Base-by-base conservation (phyloP, 2,113 vertebrate genomes). In the Salvator merianae region DNA sequence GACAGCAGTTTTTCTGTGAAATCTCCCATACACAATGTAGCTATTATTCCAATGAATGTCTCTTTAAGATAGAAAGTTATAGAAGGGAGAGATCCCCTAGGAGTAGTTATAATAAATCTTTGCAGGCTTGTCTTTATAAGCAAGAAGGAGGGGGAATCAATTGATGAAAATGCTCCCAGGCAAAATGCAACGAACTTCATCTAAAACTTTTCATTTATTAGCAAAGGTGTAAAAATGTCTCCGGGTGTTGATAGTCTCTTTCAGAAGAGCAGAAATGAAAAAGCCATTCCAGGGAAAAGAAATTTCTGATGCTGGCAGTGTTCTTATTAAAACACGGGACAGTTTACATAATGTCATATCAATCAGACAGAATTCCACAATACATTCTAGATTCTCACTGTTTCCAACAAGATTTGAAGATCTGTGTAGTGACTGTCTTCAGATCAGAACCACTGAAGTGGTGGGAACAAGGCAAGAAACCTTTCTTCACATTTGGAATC, bases 41-140 rank as follows among this genome's bases (percentile, higher is more conserved):
- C 40, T 77, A 79, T 92, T 91, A 90, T 83, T 93, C 81, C 85
- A 91, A 80, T 74, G 88, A 92, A 89, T 91, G 34, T 70, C 79
- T 92, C 92, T 94, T 93, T 93, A 93, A 94, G 71, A 30, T 82
- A 62, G 83, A 85, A 77, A 88, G 86, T 89, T 93, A 93, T 87
- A 88, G 66, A 93, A 86, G 9, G 34, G 82, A 16, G 16, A 87
- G 65, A 63, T 85, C 91, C 93, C 91, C 80, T 80, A 88, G 91
- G 83, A 94, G 34, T 72, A 88, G 77, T 89, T 92, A 84, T 65
- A 93, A 91, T 93, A 96, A 93, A 94, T 95, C 90, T 94, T 92
- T 87, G 84, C 83, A 91, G 88, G 90, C 77, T 93, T 90, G 53
- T 87, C 89, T 95, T 94, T 93, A 71, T 87, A 95, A 92, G 79